phyloP scores from a whole-genome alignment of 2,888 invertebrate genomes.

The Smittia sp. region DNA sequence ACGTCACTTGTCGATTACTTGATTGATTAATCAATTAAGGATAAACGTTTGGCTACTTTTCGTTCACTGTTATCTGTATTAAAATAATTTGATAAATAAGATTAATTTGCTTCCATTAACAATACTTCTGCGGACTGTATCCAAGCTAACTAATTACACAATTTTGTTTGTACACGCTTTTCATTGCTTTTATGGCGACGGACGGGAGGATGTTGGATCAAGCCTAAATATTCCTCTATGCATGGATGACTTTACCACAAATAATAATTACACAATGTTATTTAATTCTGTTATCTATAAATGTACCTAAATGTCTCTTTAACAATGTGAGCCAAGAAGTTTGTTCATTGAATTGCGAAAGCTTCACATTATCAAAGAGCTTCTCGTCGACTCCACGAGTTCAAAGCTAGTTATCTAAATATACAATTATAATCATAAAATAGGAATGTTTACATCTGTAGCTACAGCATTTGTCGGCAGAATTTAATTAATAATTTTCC shows the following conservation, averaged over 20 bases:
- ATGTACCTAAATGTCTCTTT: no score
- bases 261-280: constrained; percentile 2
- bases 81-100: constrained; percentile 6
- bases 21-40: constrained; percentile 13
- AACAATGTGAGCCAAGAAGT: no score
- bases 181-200: neutral
- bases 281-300: neutral
- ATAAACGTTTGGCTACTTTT: constrained; percentile 22
- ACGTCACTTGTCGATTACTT: constrained; percentile 36
- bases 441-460: no score
- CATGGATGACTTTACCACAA: neutral
- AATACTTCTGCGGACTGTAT: neutral
- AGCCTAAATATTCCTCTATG: constrained; percentile 3
- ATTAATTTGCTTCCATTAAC: constrained; percentile 6
- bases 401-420: no score
- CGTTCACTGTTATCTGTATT: constrained; percentile 7
- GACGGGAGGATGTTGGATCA: neutral
- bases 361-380: no score
- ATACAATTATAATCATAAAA: no score
- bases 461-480: neutral
- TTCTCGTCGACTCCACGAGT: no score
- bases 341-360: no score
- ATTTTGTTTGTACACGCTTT: constrained; percentile 1
- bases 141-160: constrained; percentile 9
- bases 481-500: constrained; percentile 19